Percentiles rank a stretch among this genome's conserved stretches.
phyloP scores from a whole-genome alignment of 2,113 vertebrate species.

The Pungitius pungitius region DNA sequence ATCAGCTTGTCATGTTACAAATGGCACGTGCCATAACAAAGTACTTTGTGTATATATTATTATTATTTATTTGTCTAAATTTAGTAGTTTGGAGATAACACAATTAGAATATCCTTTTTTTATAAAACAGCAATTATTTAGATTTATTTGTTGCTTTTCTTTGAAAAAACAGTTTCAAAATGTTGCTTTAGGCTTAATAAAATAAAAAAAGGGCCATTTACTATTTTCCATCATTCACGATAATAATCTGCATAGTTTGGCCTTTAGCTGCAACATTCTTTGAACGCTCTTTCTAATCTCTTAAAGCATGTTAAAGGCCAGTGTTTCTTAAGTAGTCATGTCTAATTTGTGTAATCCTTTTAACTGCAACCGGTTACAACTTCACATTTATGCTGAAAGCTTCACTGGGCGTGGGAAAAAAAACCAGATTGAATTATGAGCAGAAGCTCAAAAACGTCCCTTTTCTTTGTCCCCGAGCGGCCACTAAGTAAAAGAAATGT shows the following conservation, averaged over 20 bases:
- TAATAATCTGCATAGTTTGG: conserved; percentile 13
- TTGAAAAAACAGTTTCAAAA: background rate
- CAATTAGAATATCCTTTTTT: background rate
- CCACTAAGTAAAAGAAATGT: background rate
- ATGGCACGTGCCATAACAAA: background rate
- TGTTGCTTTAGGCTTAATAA: no score
- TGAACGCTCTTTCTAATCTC: background rate
- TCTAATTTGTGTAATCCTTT: conserved; percentile 36
- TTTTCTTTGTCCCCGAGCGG: background rate
- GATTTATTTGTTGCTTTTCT: background rate
- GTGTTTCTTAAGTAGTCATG: conserved; percentile 3
- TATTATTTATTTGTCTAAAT: no score
- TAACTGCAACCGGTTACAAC: conserved; percentile 4
- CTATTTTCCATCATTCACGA: conserved; percentile 19
- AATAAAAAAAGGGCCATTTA: background rate
- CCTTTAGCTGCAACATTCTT: background rate
- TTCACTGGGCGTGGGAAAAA: background rate
- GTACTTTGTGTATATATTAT: background rate
- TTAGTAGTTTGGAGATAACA: background rate
- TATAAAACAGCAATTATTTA: background rate
- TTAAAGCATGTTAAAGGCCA: conserved; percentile 6
- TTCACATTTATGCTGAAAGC: background rate
- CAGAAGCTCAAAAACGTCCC: background rate
- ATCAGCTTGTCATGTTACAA: background rate
- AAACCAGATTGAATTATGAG: background rate